Conservation (phyloP, 2,888 invertebrate species). For the Imbricaverruca yamaguchii region DNA sequence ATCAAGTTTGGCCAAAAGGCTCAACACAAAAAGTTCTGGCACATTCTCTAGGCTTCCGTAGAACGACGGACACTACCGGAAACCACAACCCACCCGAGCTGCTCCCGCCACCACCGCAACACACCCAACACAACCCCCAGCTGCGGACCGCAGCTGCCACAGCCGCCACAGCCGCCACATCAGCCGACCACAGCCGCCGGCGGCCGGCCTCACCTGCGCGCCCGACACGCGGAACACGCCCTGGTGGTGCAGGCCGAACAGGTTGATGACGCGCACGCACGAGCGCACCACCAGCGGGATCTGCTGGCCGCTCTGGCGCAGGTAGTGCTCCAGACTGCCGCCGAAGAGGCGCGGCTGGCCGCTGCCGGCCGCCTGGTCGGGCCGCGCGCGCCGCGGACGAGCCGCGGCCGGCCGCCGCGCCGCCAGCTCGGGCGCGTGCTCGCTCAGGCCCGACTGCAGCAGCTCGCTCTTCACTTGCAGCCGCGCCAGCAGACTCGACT, state of each 20-base stretch:
- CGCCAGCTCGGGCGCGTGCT: conserved; percentile 25
- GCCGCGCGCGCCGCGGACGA: conserved; percentile 57
- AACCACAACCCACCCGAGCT: background rate
- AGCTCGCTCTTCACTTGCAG: conserved; percentile 77
- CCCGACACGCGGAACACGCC: conserved; percentile 93
- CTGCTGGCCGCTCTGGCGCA: conserved; percentile 75
- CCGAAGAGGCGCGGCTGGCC: conserved; percentile 80
- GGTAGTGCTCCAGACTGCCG: conserved; percentile 79
- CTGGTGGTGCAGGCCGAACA: conserved; percentile 87
- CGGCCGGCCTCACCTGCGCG: conserved; percentile 36
- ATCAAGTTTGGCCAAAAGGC: no score
- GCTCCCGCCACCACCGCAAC: background rate
- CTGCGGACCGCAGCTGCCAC: no score
- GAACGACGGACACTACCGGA: no score
- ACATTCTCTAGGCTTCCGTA: no score
- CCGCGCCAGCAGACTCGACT: conserved; percentile 80
- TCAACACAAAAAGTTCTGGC: no score
- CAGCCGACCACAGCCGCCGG: no score
- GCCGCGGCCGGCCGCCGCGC: background rate
- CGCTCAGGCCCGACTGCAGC: conserved; percentile 63
- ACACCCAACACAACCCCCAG: no score
- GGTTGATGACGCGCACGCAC: conserved; percentile 82
- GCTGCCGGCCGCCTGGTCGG: conserved; percentile 61
- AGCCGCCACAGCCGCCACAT: no score
- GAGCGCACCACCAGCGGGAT: conserved; percentile 82